Percentiles rank a stretch among this genome's conserved stretches.
Conservation (phyloP, 2,888 invertebrate genomes). For the Teleiodes luculella region DNA sequence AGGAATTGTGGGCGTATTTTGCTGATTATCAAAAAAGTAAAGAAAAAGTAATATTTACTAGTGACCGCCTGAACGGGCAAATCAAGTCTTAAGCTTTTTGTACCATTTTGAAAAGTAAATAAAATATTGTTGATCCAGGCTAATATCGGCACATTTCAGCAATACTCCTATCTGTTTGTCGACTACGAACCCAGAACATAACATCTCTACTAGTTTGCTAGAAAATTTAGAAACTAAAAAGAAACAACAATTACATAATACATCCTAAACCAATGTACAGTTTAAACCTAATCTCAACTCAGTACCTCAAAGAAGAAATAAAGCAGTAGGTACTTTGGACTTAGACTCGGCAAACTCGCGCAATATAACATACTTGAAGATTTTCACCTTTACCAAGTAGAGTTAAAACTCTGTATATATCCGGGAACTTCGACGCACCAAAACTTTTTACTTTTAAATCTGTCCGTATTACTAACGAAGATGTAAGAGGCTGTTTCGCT, state of each 20-base stretch:
- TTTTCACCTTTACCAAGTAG: neutral
- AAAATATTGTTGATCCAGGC: too few species aligned
- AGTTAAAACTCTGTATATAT: conserved; percentile 3
- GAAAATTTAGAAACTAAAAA: neutral
- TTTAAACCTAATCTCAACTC: neutral
- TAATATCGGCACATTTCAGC: too few species aligned
- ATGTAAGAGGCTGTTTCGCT: neutral
- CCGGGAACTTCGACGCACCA: neutral
- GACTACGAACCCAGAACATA: too few species aligned
- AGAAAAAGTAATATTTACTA: too few species aligned
- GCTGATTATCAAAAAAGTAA: too few species aligned
- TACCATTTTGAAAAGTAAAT: too few species aligned
- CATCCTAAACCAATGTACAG: neutral
- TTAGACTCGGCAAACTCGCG: neutral
- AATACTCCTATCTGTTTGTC: too few species aligned
- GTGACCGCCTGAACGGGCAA: too few species aligned
- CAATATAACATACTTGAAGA: conserved; percentile 3
- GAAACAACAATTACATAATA: neutral
- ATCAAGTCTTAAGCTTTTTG: too few species aligned
- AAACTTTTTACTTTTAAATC: conserved; percentile 2
- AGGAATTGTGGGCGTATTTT: too few species aligned
- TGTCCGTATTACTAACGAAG: conserved; percentile 1
- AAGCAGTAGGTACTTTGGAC: neutral
- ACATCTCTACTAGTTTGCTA: neutral
- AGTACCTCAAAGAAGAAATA: neutral